These are phyloP conservation scores for Bombus picipes DNA, from an alignment of 1,140 invertebrate genomes.

Conservation along the genomic window DNA sequence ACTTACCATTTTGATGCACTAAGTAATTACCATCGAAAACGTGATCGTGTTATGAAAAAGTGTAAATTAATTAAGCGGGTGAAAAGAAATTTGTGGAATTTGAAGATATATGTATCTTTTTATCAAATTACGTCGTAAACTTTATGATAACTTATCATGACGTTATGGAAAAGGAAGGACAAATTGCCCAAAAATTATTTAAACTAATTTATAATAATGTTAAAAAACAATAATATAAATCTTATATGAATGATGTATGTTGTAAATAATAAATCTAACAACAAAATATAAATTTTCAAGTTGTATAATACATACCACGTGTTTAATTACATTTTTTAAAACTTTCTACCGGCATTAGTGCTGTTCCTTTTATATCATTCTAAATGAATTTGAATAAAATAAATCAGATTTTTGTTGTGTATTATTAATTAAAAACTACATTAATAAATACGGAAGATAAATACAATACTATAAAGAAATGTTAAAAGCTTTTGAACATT, in stretches of 20 bases:
- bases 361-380: background rate
- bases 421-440: background rate
- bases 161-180: too few relatives aligned
- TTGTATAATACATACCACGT: background rate
- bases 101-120: conserved; percentile 13
- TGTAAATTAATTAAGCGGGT: conserved; percentile 7
- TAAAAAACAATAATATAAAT: background rate
- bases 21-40: background rate
- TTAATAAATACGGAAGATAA: background rate
- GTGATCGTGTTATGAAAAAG: background rate
- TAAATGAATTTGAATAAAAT: background rate
- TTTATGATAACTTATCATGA: conserved; percentile 39
- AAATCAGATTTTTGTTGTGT: background rate
- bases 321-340: background rate
- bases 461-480: background rate
- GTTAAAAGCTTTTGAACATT: background rate
- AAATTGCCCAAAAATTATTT: background rate
- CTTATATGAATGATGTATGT: background rate
- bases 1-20: conserved; percentile 21
- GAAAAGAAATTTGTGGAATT: background rate
- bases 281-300: background rate
- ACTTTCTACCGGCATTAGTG: background rate
- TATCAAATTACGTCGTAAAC: conserved; percentile 28
- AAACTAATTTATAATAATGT: background rate
- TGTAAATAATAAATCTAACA: background rate